Base-by-base conservation (phyloP, 2,797 vertebrate species). In the Aldrovandia affinis region DNA sequence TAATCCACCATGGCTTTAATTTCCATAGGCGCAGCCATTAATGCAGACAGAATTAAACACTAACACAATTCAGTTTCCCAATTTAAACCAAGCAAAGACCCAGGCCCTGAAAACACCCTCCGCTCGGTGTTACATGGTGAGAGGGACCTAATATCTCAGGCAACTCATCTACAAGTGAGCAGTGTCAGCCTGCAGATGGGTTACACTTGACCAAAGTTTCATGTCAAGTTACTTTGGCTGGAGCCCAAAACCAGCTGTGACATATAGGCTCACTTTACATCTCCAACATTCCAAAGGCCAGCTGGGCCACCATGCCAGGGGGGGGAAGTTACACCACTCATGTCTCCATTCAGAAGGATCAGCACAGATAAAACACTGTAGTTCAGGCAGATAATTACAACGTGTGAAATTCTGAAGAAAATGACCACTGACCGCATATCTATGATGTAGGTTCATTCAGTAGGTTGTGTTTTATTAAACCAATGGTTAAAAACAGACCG, bases 391-490 rank as follows among this genome's bases (percentile, higher is more conserved):
- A n/a, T 0, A 42, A 1, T 36, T 82, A n/a, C n/a, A n/a, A 52
- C 86, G 75, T 44, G 15, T 44, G 50, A 82, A 73, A 83, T 42
- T 80, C 4, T 86, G 84, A 87, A 78, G 82, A 88, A 88, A 90
- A 85, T 85, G 90, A n/a, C n/a, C n/a, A 89, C 50, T 80, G 80
- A 84, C 50, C 61, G 84, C 75, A 86, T 50, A 86, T 81, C 86
- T 47, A 0, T 87, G 86, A 86, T 88, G 90, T 91, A 61, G 85
- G 84, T 90, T 93, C 81, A 90, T 87, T 93, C 89, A 92, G 91
- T 93, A 94, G 91, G 91, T 95, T 95, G 94, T 94, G 94, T 98
- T 97, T 97, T 70, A 95, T 95, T 96, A 94, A 88, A 88, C 92
- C 92, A 90, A 87, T 82, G 33, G 85, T 90, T 94, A 92, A 89